Evolutionary conservation across 2,888 invertebrate genomes (phyloP).

Genomic region (Octonoba sinensis): DNA sequence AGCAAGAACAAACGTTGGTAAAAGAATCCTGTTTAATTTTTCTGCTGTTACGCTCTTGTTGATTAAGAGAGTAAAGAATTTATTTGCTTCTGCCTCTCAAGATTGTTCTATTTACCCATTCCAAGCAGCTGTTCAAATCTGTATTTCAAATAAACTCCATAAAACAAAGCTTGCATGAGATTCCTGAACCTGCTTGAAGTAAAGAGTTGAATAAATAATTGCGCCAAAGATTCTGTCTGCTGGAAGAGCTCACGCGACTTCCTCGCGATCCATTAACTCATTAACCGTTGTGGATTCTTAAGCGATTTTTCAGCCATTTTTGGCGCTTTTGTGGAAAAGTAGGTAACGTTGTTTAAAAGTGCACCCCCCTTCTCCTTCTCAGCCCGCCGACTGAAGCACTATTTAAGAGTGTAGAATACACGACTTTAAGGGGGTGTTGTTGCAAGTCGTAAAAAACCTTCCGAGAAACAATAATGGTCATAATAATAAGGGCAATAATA

Average conservation of each 20-base stretch:
- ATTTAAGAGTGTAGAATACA: too few species aligned
- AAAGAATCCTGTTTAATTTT: too few species aligned
- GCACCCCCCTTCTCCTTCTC: background rate
- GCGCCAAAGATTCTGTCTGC: conserved; percentile 6
- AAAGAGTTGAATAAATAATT: conserved; percentile 5
- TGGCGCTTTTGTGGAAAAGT: conserved; percentile 8
- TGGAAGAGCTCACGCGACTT: too few species aligned
- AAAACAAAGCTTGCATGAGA: too few species aligned
- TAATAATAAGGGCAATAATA: conserved; percentile 56
- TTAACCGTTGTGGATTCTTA: conserved; percentile 15
- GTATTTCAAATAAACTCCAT: too few species aligned
- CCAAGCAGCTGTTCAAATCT: too few species aligned
- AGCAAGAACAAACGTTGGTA: too few species aligned
- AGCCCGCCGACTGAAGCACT: background rate
- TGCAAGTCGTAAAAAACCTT: conserved; percentile 1
- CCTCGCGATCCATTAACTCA: conserved; percentile 43
- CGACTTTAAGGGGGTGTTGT: conserved; percentile 3
- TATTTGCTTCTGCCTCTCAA: too few species aligned
- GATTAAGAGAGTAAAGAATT: too few species aligned
- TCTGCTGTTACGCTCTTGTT: too few species aligned
- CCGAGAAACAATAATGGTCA: conserved; percentile 48
- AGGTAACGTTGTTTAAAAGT: background rate
- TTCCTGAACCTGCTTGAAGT: too few species aligned
- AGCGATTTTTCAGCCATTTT: conserved; percentile 50
- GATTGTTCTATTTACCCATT: too few species aligned